Base-by-base conservation (phyloP, 2,113 vertebrate species). In the Fulica atra region DNA sequence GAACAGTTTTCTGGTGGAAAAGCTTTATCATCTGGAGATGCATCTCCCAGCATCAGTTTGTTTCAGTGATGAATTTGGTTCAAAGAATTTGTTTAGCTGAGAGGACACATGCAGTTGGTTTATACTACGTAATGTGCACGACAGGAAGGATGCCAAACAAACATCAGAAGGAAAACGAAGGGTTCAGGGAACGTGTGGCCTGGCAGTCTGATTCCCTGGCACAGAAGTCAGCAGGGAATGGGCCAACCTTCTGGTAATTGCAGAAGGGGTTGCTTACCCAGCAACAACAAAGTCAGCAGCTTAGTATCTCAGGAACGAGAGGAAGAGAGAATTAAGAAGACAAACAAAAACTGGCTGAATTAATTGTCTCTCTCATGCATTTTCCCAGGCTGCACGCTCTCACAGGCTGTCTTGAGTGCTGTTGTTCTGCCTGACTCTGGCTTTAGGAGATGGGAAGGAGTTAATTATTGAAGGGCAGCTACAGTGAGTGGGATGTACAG, bases 401-500 rank as follows among this genome's bases (percentile, higher is more conserved):
- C 61, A 18, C 64, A 48, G 33, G 29, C 38, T 59, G 46, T 6
- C 83, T 66, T 65, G 25, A 86, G 78, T 42, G 66, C 44, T 90
- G 85, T 19, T 89, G 81, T 85, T 48, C 24, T 12, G 76, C 51
- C 81, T 18, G 23, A 44, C 54, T 85, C 46, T 35, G 29, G 35
- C 31, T 72, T 81, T 40, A 76, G 64, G 65, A 88, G 88, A 50
- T 53, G 53, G 50, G 69, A 94, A 92, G 69, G 93, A 90, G 88
- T 94, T 88, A 88, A 95, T 78, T 79, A 92, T 11, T 63, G 96
- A 74, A 94, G 53, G 86, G 69, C 72, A 84, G 77, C 86, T 48
- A 64, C 48, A 13, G 64, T 11, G 48, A 81, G 90, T 6, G 16
- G 48, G 73, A 80, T 35, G 88, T 80, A 69, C 26, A 48, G 77